Evolutionary conservation across 2,797 vertebrate species (phyloP).

Genomic region (Falco berigora): DNA sequence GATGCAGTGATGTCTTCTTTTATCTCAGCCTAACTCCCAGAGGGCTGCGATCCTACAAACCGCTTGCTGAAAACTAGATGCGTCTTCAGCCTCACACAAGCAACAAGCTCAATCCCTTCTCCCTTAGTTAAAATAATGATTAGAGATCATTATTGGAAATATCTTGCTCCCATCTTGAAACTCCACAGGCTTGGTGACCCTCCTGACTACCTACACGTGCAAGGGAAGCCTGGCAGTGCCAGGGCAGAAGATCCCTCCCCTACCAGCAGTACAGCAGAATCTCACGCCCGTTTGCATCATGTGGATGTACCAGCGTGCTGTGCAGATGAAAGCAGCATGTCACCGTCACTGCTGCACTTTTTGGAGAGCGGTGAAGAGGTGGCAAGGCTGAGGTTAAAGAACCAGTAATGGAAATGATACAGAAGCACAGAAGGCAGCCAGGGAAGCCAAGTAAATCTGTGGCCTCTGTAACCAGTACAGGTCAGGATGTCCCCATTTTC

Average conservation of each 20-base stretch:
- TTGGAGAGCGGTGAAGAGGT: background rate
- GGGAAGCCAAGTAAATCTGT: background rate
- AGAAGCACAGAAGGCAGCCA: background rate
- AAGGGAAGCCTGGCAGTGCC: background rate
- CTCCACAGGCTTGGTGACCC: background rate
- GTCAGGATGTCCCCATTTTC: background rate
- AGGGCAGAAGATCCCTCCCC: background rate
- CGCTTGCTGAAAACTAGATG: background rate
- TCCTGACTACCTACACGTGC: background rate
- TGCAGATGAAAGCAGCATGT: background rate
- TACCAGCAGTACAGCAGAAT: background rate
- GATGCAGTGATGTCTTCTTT: background rate
- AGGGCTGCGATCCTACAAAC: background rate
- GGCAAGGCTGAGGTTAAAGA: background rate
- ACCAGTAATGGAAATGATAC: background rate
- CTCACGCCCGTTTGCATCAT: background rate
- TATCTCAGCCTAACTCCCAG: background rate
- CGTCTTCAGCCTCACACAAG: background rate
- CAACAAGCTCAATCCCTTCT: background rate
- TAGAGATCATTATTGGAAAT: background rate
- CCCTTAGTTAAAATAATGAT: background rate
- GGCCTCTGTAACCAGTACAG: background rate
- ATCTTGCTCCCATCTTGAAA: background rate
- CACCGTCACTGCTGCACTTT: background rate
- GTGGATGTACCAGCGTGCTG: fast-evolving